Base-by-base conservation (phyloP, 2,113 vertebrate species). In the Eptesicus fuscus region DNA sequence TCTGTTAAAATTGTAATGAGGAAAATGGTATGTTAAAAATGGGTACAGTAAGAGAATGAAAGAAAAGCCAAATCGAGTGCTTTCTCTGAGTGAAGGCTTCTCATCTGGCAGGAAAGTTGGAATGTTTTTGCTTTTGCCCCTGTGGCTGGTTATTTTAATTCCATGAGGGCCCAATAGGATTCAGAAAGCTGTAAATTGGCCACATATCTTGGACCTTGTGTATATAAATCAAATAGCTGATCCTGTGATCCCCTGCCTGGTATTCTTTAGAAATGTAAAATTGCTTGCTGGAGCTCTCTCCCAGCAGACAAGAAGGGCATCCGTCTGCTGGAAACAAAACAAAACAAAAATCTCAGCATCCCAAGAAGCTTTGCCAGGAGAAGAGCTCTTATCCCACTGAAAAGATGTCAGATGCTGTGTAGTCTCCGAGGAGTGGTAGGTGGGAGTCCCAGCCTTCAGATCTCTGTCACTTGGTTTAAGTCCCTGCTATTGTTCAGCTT, bases 91-190 rank as follows among this genome's bases (percentile, higher is more conserved):
- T 56, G 42, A 61, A 95, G 61, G 5, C 13, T 61, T 32, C 4
- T 49, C 28, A 8, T 82, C 53, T 85, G 78, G 22, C 20, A 69
- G 14, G 49, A 70, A 76, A 69, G 3, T 18, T 42, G 23, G 9
- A 22, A 80, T 83, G 20, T 40, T 71, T 88, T 37, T 88, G 69
- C 32, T 92, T 76, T 90, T 90, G 37, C 65, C 61, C 59, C 40
- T 25, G 28, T 78, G 80, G 35, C 61, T 94, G 47, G 30, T 93
- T 61, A 80, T 88, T 47, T 95, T 77, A 78, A 91, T 96, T 79
- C 76, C n/a, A 5, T 20, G 14, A 49, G 17, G 17, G 28, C 11
- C 44, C 87, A 69, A 7, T 4, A 78, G 47, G 74, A 78, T 79
- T 76, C 28, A 93, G 76, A 74, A 74, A 93, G 87, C 79, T 95